phyloP scores from a whole-genome alignment of 2,888 invertebrate genomes.

The Petrolisthes cinctipes region DNA sequence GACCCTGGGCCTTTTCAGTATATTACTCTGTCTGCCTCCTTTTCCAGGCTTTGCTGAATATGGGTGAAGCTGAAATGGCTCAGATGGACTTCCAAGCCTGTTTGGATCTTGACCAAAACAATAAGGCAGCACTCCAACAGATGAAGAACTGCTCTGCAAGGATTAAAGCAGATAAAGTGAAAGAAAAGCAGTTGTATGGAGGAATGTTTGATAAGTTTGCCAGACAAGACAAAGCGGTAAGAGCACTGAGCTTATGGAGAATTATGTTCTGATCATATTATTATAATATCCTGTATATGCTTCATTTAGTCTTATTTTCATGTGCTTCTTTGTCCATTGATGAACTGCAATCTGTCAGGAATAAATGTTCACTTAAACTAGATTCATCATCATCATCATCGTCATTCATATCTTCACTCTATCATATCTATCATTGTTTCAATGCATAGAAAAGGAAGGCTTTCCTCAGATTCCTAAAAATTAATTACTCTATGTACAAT shows the following conservation, averaged over 20 bases:
- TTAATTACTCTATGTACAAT: no score
- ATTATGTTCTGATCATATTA: no score
- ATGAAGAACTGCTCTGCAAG: conserved; percentile 79
- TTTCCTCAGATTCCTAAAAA: no score
- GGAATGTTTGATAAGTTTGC: conserved; percentile 95
- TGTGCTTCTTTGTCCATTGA: no score
- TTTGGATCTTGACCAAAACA: conserved; percentile 83
- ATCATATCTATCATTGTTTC: no score
- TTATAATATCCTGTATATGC: no score
- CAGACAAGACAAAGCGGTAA: conserved; percentile 66
- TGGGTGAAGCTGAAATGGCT: conserved; percentile 85
- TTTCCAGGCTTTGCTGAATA: conserved; percentile 77
- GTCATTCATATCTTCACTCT: no score
- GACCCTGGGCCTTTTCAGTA: background rate
- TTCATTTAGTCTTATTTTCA: no score
- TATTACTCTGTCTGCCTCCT: conserved; percentile 32
- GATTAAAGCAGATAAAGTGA: conserved; percentile 81
- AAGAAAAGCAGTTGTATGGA: conserved; percentile 88
- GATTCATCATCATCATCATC: no score
- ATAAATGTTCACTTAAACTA: no score
- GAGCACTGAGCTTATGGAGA: background rate
- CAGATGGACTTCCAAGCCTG: conserved; percentile 83
- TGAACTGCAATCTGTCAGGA: no score
- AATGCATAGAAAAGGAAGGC: no score
- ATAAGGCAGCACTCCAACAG: conserved; percentile 88